phyloP scores from a whole-genome alignment of 2,113 vertebrate species.

The Halcyon malimbica region DNA sequence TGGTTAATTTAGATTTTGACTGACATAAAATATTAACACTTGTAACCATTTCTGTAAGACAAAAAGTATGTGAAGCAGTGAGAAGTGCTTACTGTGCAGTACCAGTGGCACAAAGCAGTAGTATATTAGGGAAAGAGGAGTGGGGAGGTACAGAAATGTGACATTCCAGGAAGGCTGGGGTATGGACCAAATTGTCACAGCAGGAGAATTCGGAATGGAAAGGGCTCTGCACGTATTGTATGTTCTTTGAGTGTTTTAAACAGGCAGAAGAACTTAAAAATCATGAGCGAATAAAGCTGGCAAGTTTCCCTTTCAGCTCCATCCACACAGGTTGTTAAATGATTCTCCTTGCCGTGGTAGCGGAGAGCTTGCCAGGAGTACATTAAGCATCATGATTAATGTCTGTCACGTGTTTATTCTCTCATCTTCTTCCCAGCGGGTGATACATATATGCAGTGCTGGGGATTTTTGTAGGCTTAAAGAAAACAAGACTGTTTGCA shows the following conservation, averaged over 20 bases:
- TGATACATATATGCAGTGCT: neutral
- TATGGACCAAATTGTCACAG: neutral
- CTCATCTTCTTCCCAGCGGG: constrained; percentile 30
- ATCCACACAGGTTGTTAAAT: constrained; percentile 31
- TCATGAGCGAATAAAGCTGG: neutral
- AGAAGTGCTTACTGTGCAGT: accelerated
- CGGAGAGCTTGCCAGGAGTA: constrained; percentile 9
- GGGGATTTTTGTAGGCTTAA: neutral
- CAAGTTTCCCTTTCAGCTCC: constrained; percentile 19
- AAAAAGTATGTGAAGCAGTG: neutral
- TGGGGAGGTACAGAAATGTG: neutral
- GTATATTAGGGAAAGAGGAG: neutral
- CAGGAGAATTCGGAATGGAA: neutral
- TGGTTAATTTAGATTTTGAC: neutral
- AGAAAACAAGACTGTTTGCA: neutral
- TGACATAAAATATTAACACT: neutral
- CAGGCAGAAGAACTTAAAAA: neutral
- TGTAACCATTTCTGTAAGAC: neutral
- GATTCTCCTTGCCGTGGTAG: constrained; percentile 2
- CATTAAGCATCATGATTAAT: constrained; percentile 50
- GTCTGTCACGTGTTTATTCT: constrained; percentile 25
- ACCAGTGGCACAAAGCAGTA: neutral
- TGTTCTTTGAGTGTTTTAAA: neutral
- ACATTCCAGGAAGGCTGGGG: neutral
- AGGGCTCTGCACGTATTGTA: neutral